Evolutionary conservation across 2,113 vertebrate genomes (phyloP).

Genomic region (Stomatorhinus ivindoensis): DNA sequence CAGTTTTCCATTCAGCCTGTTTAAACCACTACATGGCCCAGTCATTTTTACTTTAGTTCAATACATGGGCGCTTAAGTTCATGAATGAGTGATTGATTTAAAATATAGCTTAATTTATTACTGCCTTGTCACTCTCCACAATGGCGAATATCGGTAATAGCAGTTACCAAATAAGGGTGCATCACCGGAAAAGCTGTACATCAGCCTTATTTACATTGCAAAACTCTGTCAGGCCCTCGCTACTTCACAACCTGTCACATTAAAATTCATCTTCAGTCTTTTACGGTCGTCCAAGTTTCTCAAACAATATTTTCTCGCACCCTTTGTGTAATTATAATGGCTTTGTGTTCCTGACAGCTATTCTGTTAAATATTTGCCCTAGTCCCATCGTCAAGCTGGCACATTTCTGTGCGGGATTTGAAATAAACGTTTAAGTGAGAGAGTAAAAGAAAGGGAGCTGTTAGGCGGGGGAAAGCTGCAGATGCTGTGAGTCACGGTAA

Average conservation of each 20-base stretch:
- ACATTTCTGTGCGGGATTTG: slow-evolving; percentile 21
- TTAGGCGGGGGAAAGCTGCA: neutral
- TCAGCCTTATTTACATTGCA: slow-evolving; percentile 16
- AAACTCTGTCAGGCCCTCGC: neutral
- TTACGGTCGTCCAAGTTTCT: slow-evolving; percentile 9
- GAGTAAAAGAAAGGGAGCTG: neutral
- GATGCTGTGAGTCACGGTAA: neutral
- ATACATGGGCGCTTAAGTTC: neutral
- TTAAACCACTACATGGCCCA: neutral
- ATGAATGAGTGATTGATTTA: neutral
- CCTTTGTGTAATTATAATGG: slow-evolving; percentile 18
- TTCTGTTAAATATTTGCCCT: slow-evolving; percentile 24
- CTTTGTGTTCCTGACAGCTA: slow-evolving; percentile 21
- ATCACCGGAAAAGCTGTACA: neutral
- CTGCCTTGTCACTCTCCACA: neutral
- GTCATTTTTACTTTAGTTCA: neutral
- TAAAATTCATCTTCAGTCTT: neutral
- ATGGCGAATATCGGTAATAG: neutral
- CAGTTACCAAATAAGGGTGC: neutral
- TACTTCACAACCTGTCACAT: slow-evolving; percentile 10
- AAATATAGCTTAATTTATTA: neutral
- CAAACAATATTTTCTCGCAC: slow-evolving; percentile 2
- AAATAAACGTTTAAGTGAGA: slow-evolving; percentile 26
- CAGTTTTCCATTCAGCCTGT: neutral
- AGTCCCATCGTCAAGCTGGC: slow-evolving; percentile 15